A percentile compares a stretch with the other conserved stretches of the same genome.
These are phyloP conservation scores for Halcyon smyrnensis DNA, from an alignment of 2,797 vertebrate species.

Conservation along the genomic window DNA sequence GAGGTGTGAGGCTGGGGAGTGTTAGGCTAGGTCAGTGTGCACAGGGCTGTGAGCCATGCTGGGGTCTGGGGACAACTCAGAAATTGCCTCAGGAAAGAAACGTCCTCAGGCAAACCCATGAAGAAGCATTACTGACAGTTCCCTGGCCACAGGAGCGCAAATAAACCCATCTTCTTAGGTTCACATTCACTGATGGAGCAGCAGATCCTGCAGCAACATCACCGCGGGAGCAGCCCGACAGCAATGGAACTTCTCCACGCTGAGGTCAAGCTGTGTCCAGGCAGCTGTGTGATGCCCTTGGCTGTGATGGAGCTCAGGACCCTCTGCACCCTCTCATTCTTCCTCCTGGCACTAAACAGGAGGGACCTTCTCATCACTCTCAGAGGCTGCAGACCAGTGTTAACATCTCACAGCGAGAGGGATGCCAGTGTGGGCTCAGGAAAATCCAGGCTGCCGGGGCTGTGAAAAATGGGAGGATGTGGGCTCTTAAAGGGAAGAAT, in stretches of 20 bases:
- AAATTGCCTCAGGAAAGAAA: neutral
- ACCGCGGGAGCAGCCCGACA: neutral
- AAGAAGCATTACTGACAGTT: fast-evolving
- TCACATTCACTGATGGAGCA: neutral
- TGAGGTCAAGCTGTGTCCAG: neutral
- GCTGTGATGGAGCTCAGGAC: neutral
- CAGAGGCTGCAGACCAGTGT: neutral
- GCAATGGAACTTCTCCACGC: neutral
- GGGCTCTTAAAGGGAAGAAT: slow-evolving; percentile 29
- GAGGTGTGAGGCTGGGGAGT: neutral
- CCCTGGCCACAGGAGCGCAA: neutral
- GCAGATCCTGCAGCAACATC: neutral
- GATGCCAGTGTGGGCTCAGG: fast-evolving
- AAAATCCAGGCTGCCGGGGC: neutral
- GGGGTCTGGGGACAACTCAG: neutral
- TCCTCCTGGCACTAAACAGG: neutral
- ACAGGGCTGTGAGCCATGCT: neutral
- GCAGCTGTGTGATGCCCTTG: fast-evolving
- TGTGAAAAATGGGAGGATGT: slow-evolving; percentile 9
- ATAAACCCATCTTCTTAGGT: neutral
- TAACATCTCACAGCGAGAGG: neutral
- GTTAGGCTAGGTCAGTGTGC: neutral
- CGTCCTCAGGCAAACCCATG: fast-evolving
- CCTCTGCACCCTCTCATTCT: neutral
- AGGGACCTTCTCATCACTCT: neutral